Base-by-base conservation (phyloP, 2,797 vertebrate species). In the Acropternis orthonyx region DNA sequence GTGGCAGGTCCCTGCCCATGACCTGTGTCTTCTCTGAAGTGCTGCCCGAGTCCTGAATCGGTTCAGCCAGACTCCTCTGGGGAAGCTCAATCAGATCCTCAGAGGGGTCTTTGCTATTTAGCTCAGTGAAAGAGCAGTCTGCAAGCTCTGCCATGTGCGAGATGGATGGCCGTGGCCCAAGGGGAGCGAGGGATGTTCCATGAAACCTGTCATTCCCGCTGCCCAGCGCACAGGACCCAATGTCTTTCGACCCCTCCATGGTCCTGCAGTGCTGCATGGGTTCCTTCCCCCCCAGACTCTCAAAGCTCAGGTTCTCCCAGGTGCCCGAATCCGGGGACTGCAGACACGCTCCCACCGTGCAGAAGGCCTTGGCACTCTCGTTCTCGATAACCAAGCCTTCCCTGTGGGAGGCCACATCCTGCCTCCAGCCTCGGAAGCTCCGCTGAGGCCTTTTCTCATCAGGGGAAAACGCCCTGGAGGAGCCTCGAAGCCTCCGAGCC, bases 401-500 rank as follows among this genome's bases (percentile, higher is more conserved):
- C n/a, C 56, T 96, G 61, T 41, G 80, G n/a, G 85, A 74, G 24
- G 78, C 23, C 19, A 9, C 74, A 4, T 95, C 97, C 78, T 89
- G 96, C 75, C 76, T 97, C 54, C 69, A 89, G 75, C 32, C 52
- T 30, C 36, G 96, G 22, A 97, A 98, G 27, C 97, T 98, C 82
- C 96, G 96, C 76, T 97, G 84, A 14, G 97, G 97, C 27, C 95
- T 97, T 51, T 86, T 96, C 48, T 98, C 98, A n/a, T 97, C 98
- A 32, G 97, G 98, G 46, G 98, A 98, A 79, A 98, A 99, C 0
- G 98, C 98, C 67, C 97, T 98, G 0, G 99, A 98, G 21, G 98
- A 98, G 62, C 98, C 98, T 79, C 98, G 97, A 98, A 98, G 99
- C 82, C 98, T 99, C 92, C 98, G 97, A 37, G 98, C 99, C 6